A percentile compares a stretch with the other conserved stretches of the same genome.
Conservation (phyloP, 1,140 invertebrate species). For the Homarus americanus region DNA sequence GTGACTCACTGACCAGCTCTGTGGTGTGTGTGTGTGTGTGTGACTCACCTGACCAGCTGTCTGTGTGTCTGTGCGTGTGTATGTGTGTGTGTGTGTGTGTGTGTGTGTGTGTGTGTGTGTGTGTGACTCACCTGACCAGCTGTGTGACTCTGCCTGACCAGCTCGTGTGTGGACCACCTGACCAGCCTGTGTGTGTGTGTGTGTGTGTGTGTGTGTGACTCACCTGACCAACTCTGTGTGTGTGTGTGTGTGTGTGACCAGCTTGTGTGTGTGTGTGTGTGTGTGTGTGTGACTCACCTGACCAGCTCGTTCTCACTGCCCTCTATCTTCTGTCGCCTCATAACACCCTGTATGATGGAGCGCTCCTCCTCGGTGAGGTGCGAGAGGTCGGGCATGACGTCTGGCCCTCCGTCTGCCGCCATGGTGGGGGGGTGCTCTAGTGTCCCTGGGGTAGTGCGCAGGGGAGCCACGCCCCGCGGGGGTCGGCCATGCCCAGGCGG, state of each 20-base stretch:
- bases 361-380: slow-evolving; percentile 98
- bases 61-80: slow-evolving; percentile 13
- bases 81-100: slow-evolving; percentile 34
- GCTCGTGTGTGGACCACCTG: slow-evolving; percentile 3
- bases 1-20: slow-evolving; percentile 26
- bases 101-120: slow-evolving; percentile 19
- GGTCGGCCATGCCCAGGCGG: slow-evolving; percentile 61
- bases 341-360: slow-evolving; percentile 97
- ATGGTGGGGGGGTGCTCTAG: slow-evolving; percentile 63
- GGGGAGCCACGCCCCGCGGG: slow-evolving; percentile 49
- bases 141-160: not conserved
- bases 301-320: slow-evolving; percentile 96
- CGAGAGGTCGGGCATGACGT: slow-evolving; percentile 91
- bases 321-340: slow-evolving; percentile 97
- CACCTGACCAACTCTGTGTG: not conserved
- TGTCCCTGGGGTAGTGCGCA: slow-evolving; percentile 43
- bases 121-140: too few species aligned
- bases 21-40: not conserved
- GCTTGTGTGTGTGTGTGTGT: slow-evolving; percentile 37
- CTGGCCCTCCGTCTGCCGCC: slow-evolving; percentile 71
- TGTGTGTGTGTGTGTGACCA: slow-evolving; percentile 16
- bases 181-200: slow-evolving; percentile 29
- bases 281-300: slow-evolving; percentile 83
- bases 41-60: not conserved
- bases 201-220: slow-evolving; percentile 22